Conservation (phyloP, 2,113 vertebrate genomes). For the Peromyscus polionotus region DNA sequence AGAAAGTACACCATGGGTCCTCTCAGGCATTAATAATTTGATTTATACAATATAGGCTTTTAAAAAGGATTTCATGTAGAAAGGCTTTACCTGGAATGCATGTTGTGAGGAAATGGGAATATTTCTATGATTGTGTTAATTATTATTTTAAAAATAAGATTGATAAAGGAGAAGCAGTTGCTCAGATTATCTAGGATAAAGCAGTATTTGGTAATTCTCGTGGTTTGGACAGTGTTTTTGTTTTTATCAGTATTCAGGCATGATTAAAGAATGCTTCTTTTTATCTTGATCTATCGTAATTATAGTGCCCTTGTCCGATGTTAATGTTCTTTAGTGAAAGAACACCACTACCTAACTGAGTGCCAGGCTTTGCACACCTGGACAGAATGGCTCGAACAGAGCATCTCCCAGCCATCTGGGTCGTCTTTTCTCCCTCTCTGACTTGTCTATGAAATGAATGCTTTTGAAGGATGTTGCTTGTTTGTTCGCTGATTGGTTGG, state of each 20-base stretch:
- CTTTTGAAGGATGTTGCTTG: neutral
- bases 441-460: conserved; percentile 59
- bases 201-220: neutral
- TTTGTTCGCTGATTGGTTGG: too few species aligned
- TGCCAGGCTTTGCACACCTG: neutral
- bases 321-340: conserved; percentile 51
- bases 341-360: conserved; percentile 2
- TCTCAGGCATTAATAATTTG: neutral
- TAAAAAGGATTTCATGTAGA: neutral
- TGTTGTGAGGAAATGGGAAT: conserved; percentile 1
- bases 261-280: conserved; percentile 32
- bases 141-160: conserved; percentile 32
- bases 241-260: neutral
- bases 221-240: conserved; percentile 37
- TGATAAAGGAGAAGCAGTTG: neutral
- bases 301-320: neutral
- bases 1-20: neutral
- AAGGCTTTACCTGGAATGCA: conserved; percentile 10
- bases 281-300: neutral
- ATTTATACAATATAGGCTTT: neutral
- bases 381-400: neutral
- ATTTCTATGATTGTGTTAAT: conserved; percentile 32
- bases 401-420: neutral
- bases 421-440: conserved; percentile 27
- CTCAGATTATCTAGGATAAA: neutral